These are phyloP conservation scores for Drosophila robusta DNA, from an alignment of 2,888 invertebrate species.

Conservation along the genomic window DNA sequence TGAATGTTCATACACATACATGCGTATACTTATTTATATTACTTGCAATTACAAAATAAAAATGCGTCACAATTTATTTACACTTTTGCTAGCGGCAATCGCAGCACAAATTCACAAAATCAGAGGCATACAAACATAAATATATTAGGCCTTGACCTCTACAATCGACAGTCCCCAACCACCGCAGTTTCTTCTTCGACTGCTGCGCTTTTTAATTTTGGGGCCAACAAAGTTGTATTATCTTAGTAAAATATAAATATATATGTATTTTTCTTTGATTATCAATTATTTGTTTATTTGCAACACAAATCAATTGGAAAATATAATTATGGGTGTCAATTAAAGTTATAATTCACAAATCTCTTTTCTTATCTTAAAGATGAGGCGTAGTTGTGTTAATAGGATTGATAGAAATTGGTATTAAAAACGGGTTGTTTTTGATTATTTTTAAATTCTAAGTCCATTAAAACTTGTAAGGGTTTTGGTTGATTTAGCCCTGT, in stretches of 20 bases:
- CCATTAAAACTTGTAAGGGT: too few relatives aligned
- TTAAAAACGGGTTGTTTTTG: too few relatives aligned
- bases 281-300: constrained; percentile 30
- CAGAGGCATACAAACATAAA: not conserved
- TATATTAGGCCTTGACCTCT: constrained; percentile 63
- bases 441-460: too few relatives aligned
- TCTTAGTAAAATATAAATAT: constrained; percentile 2
- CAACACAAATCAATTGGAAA: constrained; percentile 1
- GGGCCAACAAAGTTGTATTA: constrained; percentile 30
- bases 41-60: constrained; percentile 71
- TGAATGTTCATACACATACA: not conserved
- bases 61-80: constrained; percentile 74
- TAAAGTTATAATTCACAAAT: not conserved
- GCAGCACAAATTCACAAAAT: constrained; percentile 20
- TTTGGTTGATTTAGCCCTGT: too few relatives aligned
- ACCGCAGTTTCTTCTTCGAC: constrained; percentile 17
- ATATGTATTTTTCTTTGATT: constrained; percentile 22
- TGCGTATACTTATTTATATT: constrained; percentile 50
- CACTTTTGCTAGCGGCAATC: constrained; percentile 60
- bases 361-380: not conserved
- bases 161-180: constrained; percentile 58
- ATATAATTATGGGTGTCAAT: not conserved
- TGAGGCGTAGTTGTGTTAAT: too few relatives aligned
- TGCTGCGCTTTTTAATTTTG: constrained; percentile 27
- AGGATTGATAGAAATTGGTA: too few relatives aligned